Evolutionary conservation across 2,888 invertebrate genomes (phyloP), one percentile per base, ranked within the genome.

Genomic region (Chrysopilus asiliformis): DNA sequence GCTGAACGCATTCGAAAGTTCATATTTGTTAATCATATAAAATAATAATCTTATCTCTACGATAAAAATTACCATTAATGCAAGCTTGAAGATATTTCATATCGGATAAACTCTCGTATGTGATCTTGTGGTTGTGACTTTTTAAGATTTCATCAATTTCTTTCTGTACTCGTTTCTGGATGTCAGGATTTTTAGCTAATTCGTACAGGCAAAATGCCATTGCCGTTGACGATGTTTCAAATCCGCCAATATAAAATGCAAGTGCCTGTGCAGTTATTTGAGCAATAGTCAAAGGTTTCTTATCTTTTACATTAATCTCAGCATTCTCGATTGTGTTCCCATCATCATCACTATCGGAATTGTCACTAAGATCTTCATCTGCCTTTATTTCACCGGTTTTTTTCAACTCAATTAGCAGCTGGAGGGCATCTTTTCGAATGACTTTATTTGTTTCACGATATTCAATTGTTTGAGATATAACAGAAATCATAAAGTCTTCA

Each of bases 381-480:
- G 47, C 49, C 27, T 51, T 56, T 17, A 59, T 50, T 45, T 54
- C 57, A 32, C 57, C 58, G 2, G 55, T 53, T 24, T 67, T 64
- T n/a, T 62, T 56, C 16, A 68, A 43, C 25, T 65, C 59, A 34
- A 68, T 59, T 22, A 69, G 47, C 34, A 66, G 43, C 43, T 68
- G 65, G 45, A 69, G 50, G 40, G 68, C 51, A 47, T 68, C 69
- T 40, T 60, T 60, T 7, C 65, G 53, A 2, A 53, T 48, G 4
- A 63, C 50, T 25, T 64, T 61, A 19, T 60, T 52, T 3, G 50
- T 36, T 44, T 66, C 63, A 12, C 68, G 57, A 37, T 55, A 55
- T 17, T 57, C 51, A 7, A 68, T 53, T 10, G 66, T 61, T 7
- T 53, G 51, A 13, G 55, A 52, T 5, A 66, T 58, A n/a, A 67